These are phyloP conservation scores for Campylomormyrus tamandua DNA, from an alignment of 2,113 vertebrate species.

Conservation along the genomic window DNA sequence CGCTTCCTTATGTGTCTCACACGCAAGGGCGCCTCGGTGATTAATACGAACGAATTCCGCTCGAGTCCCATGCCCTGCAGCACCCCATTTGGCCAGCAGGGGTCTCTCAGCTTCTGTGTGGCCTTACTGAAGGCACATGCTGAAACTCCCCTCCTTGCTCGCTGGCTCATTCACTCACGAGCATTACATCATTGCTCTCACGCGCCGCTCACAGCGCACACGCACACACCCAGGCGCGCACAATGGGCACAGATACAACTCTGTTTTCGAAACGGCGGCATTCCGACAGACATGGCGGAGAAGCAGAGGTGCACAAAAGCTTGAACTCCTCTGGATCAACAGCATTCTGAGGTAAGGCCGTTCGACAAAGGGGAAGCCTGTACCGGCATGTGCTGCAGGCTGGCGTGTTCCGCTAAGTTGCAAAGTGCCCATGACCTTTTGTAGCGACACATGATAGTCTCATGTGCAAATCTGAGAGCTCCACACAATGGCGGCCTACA, in stretches of 20 bases:
- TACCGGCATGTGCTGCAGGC: background rate
- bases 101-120: background rate
- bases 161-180: constrained; percentile 14
- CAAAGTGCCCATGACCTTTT: background rate
- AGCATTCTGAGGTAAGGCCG: background rate
- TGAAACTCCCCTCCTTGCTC: constrained; percentile 7
- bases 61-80: background rate
- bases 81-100: background rate
- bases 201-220: background rate
- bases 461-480: background rate
- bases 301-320: background rate
- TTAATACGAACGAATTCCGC: background rate
- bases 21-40: background rate
- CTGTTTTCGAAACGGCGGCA: background rate
- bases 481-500: no score
- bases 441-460: background rate
- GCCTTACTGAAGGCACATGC: background rate
- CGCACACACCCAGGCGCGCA: constrained; percentile 10
- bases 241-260: background rate
- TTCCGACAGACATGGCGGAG: background rate
- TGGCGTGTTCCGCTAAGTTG: background rate
- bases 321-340: background rate
- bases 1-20: background rate
- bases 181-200: constrained; percentile 25
- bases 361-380: background rate